These are phyloP conservation scores for Euplexia lucipara DNA, from an alignment of 2,888 invertebrate genomes.

Conservation along the genomic window DNA sequence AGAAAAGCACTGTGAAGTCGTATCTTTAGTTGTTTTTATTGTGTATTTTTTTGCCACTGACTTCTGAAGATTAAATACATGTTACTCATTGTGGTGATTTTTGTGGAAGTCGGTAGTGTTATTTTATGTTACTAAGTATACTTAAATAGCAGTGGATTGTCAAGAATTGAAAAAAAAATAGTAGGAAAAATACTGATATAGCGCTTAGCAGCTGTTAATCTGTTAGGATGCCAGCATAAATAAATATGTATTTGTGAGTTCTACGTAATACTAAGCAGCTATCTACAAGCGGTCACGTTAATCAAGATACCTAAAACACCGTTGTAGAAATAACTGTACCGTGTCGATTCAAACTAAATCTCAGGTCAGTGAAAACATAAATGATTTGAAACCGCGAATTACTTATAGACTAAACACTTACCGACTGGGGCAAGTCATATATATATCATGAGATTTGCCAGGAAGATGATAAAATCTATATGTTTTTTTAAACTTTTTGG, in stretches of 20 bases:
- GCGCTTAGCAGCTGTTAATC: constrained; percentile 20
- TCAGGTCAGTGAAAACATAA: neutral
- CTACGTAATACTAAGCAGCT: constrained; percentile 12
- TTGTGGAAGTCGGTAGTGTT: too few species aligned
- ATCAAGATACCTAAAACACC: constrained; percentile 45
- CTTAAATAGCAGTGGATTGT: constrained; percentile 7
- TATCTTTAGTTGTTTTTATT: too few species aligned
- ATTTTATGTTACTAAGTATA: too few species aligned
- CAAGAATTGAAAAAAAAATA: constrained; percentile 11
- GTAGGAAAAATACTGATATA: constrained; percentile 39
- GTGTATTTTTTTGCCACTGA: too few species aligned
- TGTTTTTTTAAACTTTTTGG: too few species aligned
- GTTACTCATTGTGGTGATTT: too few species aligned
- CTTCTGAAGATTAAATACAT: too few species aligned
- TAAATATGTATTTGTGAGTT: constrained; percentile 46
- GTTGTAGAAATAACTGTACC: constrained; percentile 35
- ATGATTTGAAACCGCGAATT: constrained; percentile 16
- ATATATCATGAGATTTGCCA: too few species aligned
- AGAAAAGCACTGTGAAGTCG: too few species aligned
- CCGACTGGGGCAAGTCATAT: too few species aligned
- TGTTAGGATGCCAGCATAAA: constrained; percentile 49
- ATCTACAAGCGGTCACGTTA: constrained; percentile 27
- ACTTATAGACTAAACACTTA: too few species aligned
- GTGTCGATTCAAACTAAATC: constrained; percentile 16
- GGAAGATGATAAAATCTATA: too few species aligned